Conservation (phyloP, 1,140 invertebrate genomes). For the Drosophila carrolli region DNA sequence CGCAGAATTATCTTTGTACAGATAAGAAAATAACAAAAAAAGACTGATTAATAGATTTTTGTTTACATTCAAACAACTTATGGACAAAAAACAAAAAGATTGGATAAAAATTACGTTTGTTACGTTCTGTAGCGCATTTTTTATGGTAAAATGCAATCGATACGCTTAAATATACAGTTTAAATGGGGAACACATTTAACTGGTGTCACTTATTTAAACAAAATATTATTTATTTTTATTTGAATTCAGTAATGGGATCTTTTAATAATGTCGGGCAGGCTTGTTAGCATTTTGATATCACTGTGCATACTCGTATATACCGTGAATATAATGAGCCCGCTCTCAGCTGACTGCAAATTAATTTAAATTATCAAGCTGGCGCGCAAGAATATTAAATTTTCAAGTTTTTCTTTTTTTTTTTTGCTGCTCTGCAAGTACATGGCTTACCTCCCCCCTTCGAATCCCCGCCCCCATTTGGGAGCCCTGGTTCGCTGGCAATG, state of each 20-base stretch:
- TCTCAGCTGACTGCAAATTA: slow-evolving; percentile 52
- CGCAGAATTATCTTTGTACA: not conserved
- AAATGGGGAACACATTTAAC: too few species aligned
- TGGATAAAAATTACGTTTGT: too few species aligned
- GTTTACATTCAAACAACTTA: not conserved
- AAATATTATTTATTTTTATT: not conserved
- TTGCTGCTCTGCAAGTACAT: not conserved
- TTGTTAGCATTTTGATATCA: slow-evolving; percentile 1
- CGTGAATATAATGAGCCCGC: slow-evolving; percentile 42
- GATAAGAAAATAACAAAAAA: not conserved
- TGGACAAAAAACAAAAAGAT: too few species aligned
- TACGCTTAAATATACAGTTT: too few species aligned
- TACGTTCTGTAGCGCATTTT: too few species aligned
- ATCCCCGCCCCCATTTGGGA: slow-evolving; percentile 28
- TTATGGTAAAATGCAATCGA: too few species aligned
- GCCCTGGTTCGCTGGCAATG: slow-evolving; percentile 29
- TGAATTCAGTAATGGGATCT: not conserved
- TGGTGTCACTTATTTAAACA: too few species aligned
- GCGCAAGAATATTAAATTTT: slow-evolving; percentile 61
- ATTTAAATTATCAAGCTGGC: slow-evolving; percentile 54
- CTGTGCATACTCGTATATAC: slow-evolving; percentile 4
- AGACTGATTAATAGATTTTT: not conserved
- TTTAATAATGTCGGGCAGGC: not conserved
- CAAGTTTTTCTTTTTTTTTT: slow-evolving; percentile 30
- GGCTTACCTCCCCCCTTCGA: not conserved